These are phyloP conservation scores for Hermetia illucens DNA, from an alignment of 1,140 invertebrate species.

Conservation along the genomic window DNA sequence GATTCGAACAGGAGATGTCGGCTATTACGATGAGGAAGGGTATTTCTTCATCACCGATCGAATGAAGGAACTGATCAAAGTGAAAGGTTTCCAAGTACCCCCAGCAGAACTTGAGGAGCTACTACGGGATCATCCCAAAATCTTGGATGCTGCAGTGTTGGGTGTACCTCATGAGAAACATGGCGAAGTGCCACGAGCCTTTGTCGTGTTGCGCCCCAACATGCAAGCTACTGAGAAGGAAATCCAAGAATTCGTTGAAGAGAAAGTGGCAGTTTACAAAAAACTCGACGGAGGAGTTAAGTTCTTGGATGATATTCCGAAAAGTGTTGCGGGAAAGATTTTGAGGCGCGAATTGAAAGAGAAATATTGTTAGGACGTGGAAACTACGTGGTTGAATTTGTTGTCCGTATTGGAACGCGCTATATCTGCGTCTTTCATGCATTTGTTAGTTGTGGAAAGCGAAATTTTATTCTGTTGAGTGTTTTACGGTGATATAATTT, in stretches of 20 bases:
- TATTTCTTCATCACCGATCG: constrained; percentile 68
- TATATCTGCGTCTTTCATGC: too few species aligned
- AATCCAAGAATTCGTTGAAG: constrained; percentile 41
- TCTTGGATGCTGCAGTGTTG: constrained; percentile 70
- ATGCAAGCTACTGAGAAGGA: constrained; percentile 31
- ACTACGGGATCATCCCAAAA: constrained; percentile 53
- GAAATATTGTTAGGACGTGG: constrained; percentile 15
- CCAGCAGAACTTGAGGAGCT: constrained; percentile 78
- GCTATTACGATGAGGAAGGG: constrained; percentile 55
- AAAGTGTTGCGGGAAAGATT: constrained; percentile 61
- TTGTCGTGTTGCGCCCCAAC: constrained; percentile 38
- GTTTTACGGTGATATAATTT: too few species aligned
- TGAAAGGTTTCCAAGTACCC: constrained; percentile 62
- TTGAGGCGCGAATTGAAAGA: constrained; percentile 43
- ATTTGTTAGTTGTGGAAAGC: too few species aligned
- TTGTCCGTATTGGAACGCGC: too few species aligned
- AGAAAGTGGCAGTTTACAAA: constrained; percentile 51
- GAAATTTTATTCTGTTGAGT: too few species aligned
- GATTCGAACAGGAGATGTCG: constrained; percentile 73
- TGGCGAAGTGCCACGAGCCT: constrained; percentile 67
- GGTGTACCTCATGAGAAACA: constrained; percentile 54
- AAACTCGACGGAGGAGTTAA: constrained; percentile 47
- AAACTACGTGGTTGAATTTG: too few species aligned
- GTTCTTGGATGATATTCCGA: constrained; percentile 55
- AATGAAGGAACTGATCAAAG: constrained; percentile 80